Evolutionary conservation across 2,888 invertebrate species (phyloP).

Genomic region (Myopa testacea): DNA sequence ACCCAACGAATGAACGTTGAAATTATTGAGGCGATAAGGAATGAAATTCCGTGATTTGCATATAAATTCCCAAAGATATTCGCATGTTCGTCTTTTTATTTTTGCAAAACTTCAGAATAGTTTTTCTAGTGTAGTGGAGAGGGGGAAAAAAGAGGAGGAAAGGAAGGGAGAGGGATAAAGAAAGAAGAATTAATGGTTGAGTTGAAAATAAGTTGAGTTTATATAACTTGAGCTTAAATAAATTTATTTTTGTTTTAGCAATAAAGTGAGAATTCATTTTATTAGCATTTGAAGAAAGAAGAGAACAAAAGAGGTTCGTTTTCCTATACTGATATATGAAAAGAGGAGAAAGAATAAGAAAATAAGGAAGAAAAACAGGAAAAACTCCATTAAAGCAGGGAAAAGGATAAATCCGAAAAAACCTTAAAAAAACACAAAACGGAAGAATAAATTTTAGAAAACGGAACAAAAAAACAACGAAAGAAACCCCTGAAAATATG

Average conservation of each 20-base stretch:
- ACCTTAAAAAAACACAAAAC: neutral
- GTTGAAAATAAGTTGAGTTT: too few species aligned
- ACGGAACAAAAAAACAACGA: neutral
- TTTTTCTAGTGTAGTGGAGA: neutral
- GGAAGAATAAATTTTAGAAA: neutral
- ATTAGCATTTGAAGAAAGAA: too few species aligned
- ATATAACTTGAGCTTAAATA: too few species aligned
- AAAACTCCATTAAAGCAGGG: neutral
- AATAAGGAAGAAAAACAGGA: neutral
- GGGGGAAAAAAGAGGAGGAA: neutral
- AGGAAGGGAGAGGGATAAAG: neutral
- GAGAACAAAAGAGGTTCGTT: too few species aligned
- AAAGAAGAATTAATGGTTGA: too few species aligned
- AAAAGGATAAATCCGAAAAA: too few species aligned
- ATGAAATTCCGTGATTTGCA: slow-evolving; percentile 33
- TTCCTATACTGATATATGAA: too few species aligned
- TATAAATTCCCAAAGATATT: neutral
- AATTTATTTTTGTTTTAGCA: too few species aligned
- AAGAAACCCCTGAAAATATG: neutral
- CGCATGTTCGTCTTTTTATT: neutral
- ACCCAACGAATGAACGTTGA: neutral
- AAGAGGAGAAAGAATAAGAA: neutral
- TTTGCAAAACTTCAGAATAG: neutral
- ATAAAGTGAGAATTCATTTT: too few species aligned
- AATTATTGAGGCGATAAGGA: slow-evolving; percentile 34